phyloP scores from a whole-genome alignment of 1,140 invertebrate species.

The Gyrodactylus bullatarudis region DNA sequence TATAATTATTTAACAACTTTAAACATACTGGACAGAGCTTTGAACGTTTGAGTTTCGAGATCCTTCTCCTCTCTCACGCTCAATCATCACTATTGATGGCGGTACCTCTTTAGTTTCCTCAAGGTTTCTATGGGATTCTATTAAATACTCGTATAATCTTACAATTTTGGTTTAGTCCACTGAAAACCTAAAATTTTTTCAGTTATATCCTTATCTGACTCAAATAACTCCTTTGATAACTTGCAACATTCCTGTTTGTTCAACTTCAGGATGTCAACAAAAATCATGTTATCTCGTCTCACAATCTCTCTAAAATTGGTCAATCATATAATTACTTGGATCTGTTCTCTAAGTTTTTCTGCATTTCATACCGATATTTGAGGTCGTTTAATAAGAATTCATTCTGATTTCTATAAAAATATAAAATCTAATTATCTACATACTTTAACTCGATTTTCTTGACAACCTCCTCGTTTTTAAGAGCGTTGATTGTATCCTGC shows the following conservation, averaged over 20 bases:
- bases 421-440: not conserved
- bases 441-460: slow-evolving; percentile 25
- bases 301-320: slow-evolving; percentile 32
- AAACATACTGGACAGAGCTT: not conserved
- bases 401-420: slow-evolving; percentile 14
- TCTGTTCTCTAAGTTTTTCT: slow-evolving; percentile 18
- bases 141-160: too few relatives aligned
- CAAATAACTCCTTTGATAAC: slow-evolving; percentile 25
- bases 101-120: too few relatives aligned
- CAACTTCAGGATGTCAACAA: slow-evolving; percentile 31
- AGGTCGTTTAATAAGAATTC: slow-evolving; percentile 17
- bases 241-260: slow-evolving; percentile 28
- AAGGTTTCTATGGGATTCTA: too few relatives aligned
- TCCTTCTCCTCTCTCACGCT: too few relatives aligned
- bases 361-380: slow-evolving; percentile 18
- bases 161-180: slow-evolving; percentile 24
- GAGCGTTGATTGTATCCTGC: slow-evolving; percentile 30
- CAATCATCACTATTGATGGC: too few relatives aligned
- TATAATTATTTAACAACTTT: not conserved
- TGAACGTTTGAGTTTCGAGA: too few relatives aligned
- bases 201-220: slow-evolving; percentile 30
- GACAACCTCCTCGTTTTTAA: slow-evolving; percentile 29
- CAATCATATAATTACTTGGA: slow-evolving; percentile 19
- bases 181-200: slow-evolving; percentile 32
- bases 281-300: slow-evolving; percentile 24